Percentiles rank a stretch among this genome's conserved stretches.
These are phyloP conservation scores for Oncorhynchus masou DNA, from an alignment of 2,113 vertebrate genomes.

Conservation along the genomic window DNA sequence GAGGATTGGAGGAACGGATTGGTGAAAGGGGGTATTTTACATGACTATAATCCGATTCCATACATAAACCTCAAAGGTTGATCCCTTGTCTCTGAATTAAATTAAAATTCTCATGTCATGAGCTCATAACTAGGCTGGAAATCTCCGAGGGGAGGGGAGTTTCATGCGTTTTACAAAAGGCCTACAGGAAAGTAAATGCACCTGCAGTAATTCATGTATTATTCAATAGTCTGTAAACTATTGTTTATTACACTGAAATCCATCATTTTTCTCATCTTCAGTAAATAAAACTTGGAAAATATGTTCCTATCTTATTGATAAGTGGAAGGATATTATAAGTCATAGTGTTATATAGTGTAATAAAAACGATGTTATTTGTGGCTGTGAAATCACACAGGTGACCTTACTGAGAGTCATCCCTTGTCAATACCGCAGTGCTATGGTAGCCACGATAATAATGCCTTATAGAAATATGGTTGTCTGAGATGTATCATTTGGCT, in stretches of 20 bases:
- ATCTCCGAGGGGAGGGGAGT: no score
- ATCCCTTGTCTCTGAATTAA: slow-evolving; percentile 58
- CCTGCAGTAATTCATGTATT: no score
- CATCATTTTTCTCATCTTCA: no score
- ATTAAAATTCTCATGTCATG: slow-evolving; percentile 8
- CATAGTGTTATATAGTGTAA: background rate
- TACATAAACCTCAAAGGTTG: slow-evolving; percentile 61
- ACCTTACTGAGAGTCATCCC: background rate
- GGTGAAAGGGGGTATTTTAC: slow-evolving; percentile 36
- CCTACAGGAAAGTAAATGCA: no score
- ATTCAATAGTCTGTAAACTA: no score
- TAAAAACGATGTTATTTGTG: background rate
- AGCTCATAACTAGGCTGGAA: background rate
- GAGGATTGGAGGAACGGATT: slow-evolving; percentile 1
- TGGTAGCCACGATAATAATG: background rate
- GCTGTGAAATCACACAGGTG: background rate
- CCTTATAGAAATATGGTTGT: slow-evolving; percentile 29
- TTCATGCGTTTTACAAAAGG: no score
- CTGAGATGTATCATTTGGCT: slow-evolving; percentile 11
- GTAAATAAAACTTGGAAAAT: no score
- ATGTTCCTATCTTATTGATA: no score
- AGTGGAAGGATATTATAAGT: no score
- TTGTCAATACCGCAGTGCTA: background rate
- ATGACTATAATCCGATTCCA: slow-evolving; percentile 64
- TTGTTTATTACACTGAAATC: no score